Percentiles rank a stretch among this genome's conserved stretches.
These are phyloP conservation scores for Bradypodion pumilum DNA, from an alignment of 2,797 vertebrate genomes.

Conservation along the genomic window DNA sequence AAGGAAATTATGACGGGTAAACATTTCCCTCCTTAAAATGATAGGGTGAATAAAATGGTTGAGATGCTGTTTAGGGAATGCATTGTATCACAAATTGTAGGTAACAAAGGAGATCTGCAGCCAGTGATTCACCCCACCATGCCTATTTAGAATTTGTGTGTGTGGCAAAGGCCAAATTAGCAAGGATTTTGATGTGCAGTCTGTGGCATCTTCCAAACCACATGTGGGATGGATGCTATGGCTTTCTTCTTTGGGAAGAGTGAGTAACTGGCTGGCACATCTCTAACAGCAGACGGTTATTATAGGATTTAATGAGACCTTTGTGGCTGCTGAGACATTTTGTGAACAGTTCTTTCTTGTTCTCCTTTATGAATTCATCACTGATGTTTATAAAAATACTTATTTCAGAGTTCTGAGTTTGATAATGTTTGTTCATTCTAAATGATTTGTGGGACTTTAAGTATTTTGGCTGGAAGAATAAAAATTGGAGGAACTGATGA, in stretches of 20 bases:
- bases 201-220: conserved; percentile 31
- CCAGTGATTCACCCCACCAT: not conserved
- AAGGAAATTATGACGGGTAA: not conserved
- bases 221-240: conserved; percentile 14
- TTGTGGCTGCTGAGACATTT: conserved; percentile 6
- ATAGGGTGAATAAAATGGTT: not conserved
- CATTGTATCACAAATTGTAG: not conserved
- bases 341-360: conserved; percentile 23
- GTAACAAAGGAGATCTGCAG: not conserved
- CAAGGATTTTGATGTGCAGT: conserved; percentile 19
- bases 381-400: not conserved
- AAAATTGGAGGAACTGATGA: conserved; percentile 2
- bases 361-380: not conserved
- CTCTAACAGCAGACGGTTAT: conserved; percentile 11
- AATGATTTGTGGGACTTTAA: not conserved
- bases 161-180: conserved; percentile 24
- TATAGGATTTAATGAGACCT: conserved; percentile 17
- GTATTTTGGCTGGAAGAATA: not conserved
- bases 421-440: not conserved
- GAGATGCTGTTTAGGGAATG: not conserved
- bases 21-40: not conserved
- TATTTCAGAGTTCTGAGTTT: conserved; percentile 2
- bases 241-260: conserved; percentile 29
- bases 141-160: conserved; percentile 11
- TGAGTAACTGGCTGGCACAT: conserved; percentile 31